These are phyloP conservation scores for Brenthis hecate DNA, from an alignment of 2,888 invertebrate genomes.

Conservation along the genomic window DNA sequence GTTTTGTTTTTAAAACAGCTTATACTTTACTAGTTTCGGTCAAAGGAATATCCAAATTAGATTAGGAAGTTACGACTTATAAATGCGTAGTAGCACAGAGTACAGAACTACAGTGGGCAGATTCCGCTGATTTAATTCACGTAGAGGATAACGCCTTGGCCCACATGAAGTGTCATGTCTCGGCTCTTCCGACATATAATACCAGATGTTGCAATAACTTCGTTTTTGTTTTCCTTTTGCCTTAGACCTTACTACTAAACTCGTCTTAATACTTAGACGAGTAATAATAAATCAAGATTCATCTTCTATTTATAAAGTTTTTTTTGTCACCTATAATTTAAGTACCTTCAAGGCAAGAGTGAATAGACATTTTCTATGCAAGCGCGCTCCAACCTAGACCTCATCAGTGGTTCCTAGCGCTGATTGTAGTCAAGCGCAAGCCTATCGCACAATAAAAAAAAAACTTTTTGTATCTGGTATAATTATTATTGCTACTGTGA, in stretches of 20 bases:
- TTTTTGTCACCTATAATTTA: too few relatives aligned
- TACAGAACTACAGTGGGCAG: not conserved
- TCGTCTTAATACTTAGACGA: not conserved
- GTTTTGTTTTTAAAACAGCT: too few relatives aligned
- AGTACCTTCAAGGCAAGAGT: too few relatives aligned
- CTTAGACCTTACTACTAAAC: not conserved
- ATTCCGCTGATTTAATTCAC: conserved; percentile 2
- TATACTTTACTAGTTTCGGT: too few relatives aligned
- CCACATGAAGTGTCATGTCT: not conserved
- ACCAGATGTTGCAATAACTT: not conserved
- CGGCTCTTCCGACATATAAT: not conserved
- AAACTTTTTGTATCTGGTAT: not conserved
- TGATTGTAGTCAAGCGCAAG: too few relatives aligned
- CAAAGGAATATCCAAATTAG: too few relatives aligned
- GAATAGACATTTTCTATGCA: too few relatives aligned
- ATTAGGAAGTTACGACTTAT: too few relatives aligned
- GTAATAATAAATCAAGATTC: not conserved
- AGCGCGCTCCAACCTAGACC: too few relatives aligned
- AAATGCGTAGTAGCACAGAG: too few relatives aligned
- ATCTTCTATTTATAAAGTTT: not conserved
- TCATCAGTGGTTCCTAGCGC: too few relatives aligned
- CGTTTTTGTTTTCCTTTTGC: conserved; percentile 6
- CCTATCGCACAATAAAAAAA: too few relatives aligned
- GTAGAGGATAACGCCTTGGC: conserved; percentile 21
- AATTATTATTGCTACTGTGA: not conserved